phyloP scores from a whole-genome alignment of 2,113 vertebrate genomes.

The Anolis sagrei region DNA sequence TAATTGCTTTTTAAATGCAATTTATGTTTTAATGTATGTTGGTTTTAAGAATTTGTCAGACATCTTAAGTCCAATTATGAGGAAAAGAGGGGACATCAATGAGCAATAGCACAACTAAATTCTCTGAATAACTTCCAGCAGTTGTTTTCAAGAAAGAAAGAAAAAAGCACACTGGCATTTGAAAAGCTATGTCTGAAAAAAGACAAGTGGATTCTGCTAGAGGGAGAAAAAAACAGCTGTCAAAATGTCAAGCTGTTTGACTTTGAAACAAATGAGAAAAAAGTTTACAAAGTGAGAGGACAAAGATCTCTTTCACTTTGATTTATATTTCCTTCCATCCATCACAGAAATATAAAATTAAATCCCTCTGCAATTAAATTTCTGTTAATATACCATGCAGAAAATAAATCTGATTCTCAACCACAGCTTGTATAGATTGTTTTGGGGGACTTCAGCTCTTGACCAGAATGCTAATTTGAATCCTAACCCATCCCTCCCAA shows the following conservation, averaged over 20 bases:
- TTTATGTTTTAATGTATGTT: too few relatives aligned
- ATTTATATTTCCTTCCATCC: slow-evolving; percentile 44
- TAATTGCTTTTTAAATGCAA: too few relatives aligned
- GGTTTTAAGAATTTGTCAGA: too few relatives aligned
- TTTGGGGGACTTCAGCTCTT: too few relatives aligned
- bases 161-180: neutral
- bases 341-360: slow-evolving; percentile 44
- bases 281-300: slow-evolving; percentile 35
- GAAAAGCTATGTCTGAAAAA: neutral
- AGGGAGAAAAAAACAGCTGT: slow-evolving; percentile 36
- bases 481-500: too few relatives aligned
- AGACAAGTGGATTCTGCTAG: slow-evolving; percentile 33
- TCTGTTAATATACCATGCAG: neutral
- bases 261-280: slow-evolving; percentile 58
- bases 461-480: too few relatives aligned
- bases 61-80: too few relatives aligned
- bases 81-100: too few relatives aligned
- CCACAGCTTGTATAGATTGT: too few relatives aligned
- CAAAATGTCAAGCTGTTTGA: slow-evolving; percentile 59
- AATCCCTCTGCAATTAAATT: slow-evolving; percentile 26
- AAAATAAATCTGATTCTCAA: neutral
- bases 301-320: slow-evolving; percentile 34
- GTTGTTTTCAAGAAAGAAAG: neutral
- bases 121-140: neutral
- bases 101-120: neutral